These are phyloP conservation scores for Tuberolachnus salignus DNA, from an alignment of 2,888 invertebrate genomes.

Conservation along the genomic window DNA sequence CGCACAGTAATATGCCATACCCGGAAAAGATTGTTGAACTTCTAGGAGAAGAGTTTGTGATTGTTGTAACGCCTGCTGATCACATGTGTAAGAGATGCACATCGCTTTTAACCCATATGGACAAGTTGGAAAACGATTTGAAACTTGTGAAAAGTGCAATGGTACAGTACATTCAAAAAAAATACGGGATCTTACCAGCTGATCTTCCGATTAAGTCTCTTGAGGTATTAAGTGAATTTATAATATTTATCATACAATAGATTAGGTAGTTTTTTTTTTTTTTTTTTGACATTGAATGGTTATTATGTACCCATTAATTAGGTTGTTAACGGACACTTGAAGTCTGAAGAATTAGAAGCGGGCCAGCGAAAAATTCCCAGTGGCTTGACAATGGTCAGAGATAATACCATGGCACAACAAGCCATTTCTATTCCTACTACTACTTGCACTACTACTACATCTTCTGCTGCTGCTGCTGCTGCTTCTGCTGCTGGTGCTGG, in stretches of 20 bases:
- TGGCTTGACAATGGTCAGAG: slow-evolving; percentile 18
- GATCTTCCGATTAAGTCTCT: slow-evolving; percentile 45
- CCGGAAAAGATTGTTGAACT: slow-evolving; percentile 66
- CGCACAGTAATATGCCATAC: slow-evolving; percentile 61
- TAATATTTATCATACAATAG: too few relatives aligned
- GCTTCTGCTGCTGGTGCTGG: too few relatives aligned
- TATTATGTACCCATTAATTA: too few relatives aligned
- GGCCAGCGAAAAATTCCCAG: slow-evolving; percentile 39
- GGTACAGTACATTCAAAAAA: slow-evolving; percentile 59
- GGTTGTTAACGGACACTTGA: slow-evolving; percentile 49
- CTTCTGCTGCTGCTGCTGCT: too few relatives aligned
- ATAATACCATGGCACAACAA: slow-evolving; percentile 5
- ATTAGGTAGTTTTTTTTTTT: too few relatives aligned
- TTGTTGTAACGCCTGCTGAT: slow-evolving; percentile 64
- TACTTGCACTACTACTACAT: too few relatives aligned
- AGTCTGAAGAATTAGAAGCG: slow-evolving; percentile 39
- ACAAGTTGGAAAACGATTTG: slow-evolving; percentile 65
- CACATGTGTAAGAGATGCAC: slow-evolving; percentile 64
- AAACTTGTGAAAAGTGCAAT: slow-evolving; percentile 62
- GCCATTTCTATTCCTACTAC: too few relatives aligned
- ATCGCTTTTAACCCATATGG: slow-evolving; percentile 64
- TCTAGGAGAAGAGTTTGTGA: slow-evolving; percentile 65
- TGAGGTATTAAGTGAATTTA: slow-evolving; percentile 7
- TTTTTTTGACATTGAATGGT: too few relatives aligned
- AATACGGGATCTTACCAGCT: slow-evolving; percentile 59